phyloP scores from a whole-genome alignment of 2,888 invertebrate species.

The Myopa testacea region DNA sequence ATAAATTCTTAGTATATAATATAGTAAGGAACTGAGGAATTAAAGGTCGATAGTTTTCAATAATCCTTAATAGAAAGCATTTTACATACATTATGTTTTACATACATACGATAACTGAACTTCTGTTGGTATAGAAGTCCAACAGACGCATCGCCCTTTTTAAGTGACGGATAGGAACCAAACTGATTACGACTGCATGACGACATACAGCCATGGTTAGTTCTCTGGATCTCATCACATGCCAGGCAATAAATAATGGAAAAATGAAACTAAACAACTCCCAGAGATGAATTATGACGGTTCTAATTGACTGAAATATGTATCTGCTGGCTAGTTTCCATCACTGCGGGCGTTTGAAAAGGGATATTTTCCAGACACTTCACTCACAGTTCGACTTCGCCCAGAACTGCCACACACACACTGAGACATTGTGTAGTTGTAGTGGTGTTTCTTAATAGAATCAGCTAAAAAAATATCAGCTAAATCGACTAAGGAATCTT shows the following conservation, averaged over 20 bases:
- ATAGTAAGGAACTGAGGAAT: too few relatives aligned
- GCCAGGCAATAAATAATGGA: conserved; percentile 62
- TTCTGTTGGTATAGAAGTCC: not conserved
- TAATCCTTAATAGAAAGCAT: too few relatives aligned
- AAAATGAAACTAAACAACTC: conserved; percentile 58
- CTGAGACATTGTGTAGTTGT: conserved; percentile 23
- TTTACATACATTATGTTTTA: too few relatives aligned
- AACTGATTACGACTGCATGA: conserved; percentile 19
- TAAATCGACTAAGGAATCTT: conserved; percentile 23
- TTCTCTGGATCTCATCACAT: conserved; percentile 66
- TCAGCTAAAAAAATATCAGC: conserved; percentile 5
- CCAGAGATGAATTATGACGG: conserved; percentile 67
- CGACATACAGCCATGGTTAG: conserved; percentile 50
- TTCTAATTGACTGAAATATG: conserved; percentile 67
- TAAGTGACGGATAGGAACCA: conserved; percentile 16
- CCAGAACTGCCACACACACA: not conserved
- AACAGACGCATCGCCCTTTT: not conserved
- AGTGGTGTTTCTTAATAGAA: conserved; percentile 23
- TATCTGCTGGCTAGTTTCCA: conserved; percentile 59
- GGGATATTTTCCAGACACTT: conserved; percentile 55
- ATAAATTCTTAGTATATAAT: too few relatives aligned
- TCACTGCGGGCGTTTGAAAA: conserved; percentile 48
- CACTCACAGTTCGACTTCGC: conserved; percentile 50
- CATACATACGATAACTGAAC: too few relatives aligned
- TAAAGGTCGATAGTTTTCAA: too few relatives aligned